Percentiles rank a stretch among this genome's conserved stretches.
These are phyloP conservation scores for Yponomeuta malinellus DNA, from an alignment of 2,888 invertebrate species.

Conservation along the genomic window DNA sequence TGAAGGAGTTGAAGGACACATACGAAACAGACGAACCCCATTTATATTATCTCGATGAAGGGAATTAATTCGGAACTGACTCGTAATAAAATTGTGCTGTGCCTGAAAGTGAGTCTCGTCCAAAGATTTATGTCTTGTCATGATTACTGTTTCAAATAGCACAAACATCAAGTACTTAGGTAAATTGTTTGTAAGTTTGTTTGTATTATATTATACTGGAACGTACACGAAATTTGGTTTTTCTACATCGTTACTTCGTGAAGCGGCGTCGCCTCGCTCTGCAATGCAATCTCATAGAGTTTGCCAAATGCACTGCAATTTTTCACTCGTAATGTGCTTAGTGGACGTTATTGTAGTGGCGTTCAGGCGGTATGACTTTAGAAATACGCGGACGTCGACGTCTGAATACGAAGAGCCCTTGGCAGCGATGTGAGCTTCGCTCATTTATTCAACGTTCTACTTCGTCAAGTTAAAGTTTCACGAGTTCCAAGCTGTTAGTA, in stretches of 20 bases:
- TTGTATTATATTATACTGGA: not conserved
- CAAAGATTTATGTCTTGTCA: not conserved
- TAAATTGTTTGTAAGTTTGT: not conserved
- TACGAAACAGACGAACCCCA: constrained; percentile 70
- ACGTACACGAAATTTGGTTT: not conserved
- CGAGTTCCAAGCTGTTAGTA: too few relatives aligned
- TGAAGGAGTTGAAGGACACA: constrained; percentile 72
- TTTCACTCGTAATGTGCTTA: constrained; percentile 45
- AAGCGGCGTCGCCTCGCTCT: not conserved
- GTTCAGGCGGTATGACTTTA: not conserved
- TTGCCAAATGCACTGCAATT: constrained; percentile 52
- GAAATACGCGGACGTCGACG: too few relatives aligned
- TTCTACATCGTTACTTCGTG: not conserved
- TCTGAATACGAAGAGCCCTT: too few relatives aligned
- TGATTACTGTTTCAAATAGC: not conserved
- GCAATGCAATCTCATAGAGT: constrained; percentile 33
- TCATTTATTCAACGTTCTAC: not conserved
- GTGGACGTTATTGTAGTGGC: constrained; percentile 28
- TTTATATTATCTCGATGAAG: constrained; percentile 55
- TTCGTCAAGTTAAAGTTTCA: not conserved
- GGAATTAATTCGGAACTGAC: constrained; percentile 28
- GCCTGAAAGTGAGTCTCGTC: not conserved
- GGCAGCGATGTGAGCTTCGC: too few relatives aligned
- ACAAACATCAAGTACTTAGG: not conserved
- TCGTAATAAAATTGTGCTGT: not conserved